A percentile compares a stretch with the other conserved stretches of the same genome.
Evolutionary conservation across 2,113 vertebrate genomes (phyloP).

Genomic region (Chaetops frenatus): DNA sequence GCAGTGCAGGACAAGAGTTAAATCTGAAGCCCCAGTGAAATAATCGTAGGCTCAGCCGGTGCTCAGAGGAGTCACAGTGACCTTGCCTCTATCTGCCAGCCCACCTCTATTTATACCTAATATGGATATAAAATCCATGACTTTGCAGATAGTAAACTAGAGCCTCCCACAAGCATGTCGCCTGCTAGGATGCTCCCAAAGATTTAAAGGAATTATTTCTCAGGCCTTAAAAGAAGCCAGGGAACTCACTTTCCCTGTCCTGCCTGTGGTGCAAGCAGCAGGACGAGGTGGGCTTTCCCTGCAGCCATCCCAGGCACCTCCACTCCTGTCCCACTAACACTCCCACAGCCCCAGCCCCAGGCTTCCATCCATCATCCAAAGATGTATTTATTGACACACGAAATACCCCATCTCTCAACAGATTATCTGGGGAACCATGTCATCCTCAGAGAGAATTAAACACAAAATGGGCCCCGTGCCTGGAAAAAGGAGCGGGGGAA

Average conservation of each 20-base stretch:
- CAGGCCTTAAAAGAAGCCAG: neutral
- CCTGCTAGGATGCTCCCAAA: neutral
- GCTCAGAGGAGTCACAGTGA: constrained; percentile 41
- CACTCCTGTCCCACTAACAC: neutral
- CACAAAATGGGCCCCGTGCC: neutral
- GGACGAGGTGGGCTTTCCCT: neutral
- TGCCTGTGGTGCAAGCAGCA: neutral
- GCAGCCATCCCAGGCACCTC: neutral
- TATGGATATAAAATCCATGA: constrained; percentile 37
- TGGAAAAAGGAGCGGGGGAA: neutral
- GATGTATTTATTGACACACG: neutral
- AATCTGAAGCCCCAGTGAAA: neutral
- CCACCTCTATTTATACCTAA: constrained; percentile 58
- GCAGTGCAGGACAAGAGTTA: neutral
- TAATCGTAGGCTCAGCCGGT: neutral
- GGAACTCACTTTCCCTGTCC: neutral
- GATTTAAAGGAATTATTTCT: neutral
- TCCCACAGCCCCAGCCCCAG: neutral
- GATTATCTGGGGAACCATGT: neutral
- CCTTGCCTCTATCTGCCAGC: constrained; percentile 33
- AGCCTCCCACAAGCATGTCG: neutral
- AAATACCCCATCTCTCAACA: neutral
- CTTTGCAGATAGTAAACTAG: neutral
- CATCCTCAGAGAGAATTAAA: neutral
- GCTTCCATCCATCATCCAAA: neutral